These are phyloP conservation scores for Tangachromis dhanisi DNA, from an alignment of 2,113 vertebrate species.

Conservation along the genomic window DNA sequence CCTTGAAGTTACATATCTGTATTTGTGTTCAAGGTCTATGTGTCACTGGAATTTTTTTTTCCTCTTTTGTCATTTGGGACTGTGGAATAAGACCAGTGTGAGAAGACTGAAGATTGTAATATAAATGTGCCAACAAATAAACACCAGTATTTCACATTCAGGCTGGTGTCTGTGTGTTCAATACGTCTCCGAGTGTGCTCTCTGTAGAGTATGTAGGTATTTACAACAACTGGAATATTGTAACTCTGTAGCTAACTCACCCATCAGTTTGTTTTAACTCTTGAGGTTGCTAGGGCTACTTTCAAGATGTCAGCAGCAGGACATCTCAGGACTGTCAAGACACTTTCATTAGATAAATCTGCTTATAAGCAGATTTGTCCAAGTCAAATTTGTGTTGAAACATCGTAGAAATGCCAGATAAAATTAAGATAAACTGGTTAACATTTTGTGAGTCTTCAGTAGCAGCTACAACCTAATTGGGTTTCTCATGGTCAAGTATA, in stretches of 20 bases:
- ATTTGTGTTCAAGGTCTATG: conserved; percentile 31
- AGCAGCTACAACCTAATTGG: neutral
- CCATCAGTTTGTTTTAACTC: neutral
- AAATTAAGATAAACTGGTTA: neutral
- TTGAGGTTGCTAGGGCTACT: neutral
- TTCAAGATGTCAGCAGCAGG: neutral
- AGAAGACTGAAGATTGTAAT: conserved; percentile 80
- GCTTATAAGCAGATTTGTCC: neutral
- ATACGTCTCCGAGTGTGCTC: neutral
- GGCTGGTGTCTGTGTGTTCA: neutral
- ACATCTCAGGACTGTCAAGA: neutral
- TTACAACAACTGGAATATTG: neutral
- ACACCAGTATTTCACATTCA: conserved; percentile 79
- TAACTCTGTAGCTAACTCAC: neutral
- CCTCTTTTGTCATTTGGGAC: conserved; percentile 62
- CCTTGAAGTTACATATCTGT: conserved; percentile 37
- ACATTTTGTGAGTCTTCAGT: neutral
- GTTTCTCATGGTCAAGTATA: neutral
- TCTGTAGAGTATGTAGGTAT: neutral
- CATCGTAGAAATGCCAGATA: neutral
- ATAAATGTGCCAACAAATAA: conserved; percentile 83
- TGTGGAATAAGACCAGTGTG: conserved; percentile 69
- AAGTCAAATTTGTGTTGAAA: neutral
- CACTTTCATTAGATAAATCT: neutral
- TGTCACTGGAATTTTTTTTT: conserved; percentile 60